Evolutionary conservation across 1,140 invertebrate species (phyloP).

Genomic region (Centruroides sculpturatus): DNA sequence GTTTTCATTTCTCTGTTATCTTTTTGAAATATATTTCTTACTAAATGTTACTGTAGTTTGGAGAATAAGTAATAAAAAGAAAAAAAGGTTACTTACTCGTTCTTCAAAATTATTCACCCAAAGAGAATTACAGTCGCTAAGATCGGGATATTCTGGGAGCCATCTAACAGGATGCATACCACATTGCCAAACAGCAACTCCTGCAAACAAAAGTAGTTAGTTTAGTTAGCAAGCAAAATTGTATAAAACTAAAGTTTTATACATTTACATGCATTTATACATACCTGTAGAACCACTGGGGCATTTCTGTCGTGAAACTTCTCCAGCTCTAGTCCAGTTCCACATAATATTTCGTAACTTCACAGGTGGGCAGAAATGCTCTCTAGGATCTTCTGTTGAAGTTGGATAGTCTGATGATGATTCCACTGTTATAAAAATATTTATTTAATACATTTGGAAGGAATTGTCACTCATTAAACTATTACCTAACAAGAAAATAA

Average conservation of each 20-base stretch:
- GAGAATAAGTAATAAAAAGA: too few relatives aligned
- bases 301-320: slow-evolving; percentile 63
- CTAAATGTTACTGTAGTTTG: too few relatives aligned
- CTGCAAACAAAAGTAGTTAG: slow-evolving; percentile 4
- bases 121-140: slow-evolving; percentile 77
- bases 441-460: too few relatives aligned
- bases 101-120: slow-evolving; percentile 60
- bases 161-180: slow-evolving; percentile 37
- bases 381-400: neutral
- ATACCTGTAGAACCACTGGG: slow-evolving; percentile 72
- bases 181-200: slow-evolving; percentile 28
- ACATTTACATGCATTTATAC: slow-evolving; percentile 47
- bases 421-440: too few relatives aligned
- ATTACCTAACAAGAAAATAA: too few relatives aligned
- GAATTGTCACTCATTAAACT: too few relatives aligned
- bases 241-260: neutral
- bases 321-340: slow-evolving; percentile 70
- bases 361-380: slow-evolving; percentile 43
- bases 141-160: slow-evolving; percentile 60
- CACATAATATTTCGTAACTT: slow-evolving; percentile 62
- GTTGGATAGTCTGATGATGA: too few relatives aligned
- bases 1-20: too few relatives aligned
- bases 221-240: neutral
- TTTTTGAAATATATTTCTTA: too few relatives aligned
- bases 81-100: slow-evolving; percentile 16